Evolutionary conservation across 2,888 invertebrate genomes (phyloP), one percentile per base, ranked within the genome.

Genomic region (Nineta flava): DNA sequence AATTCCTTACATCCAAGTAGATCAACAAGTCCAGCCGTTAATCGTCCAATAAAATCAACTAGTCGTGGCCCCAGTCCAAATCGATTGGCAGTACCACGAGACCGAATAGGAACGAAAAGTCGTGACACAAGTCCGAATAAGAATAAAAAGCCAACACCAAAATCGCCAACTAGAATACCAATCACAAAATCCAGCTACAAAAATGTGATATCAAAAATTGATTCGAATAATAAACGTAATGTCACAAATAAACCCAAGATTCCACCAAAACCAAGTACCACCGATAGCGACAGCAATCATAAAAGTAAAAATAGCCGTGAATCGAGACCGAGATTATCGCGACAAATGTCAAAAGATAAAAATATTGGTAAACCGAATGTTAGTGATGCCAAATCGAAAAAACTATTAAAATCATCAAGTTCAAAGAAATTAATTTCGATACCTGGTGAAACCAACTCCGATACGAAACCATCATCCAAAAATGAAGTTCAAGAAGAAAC

Each of bases 171-270:
- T 7, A 60, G 60, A 53, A 59, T 60, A 15, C 62, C 65, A 13
- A 49, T 57, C 7, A 60, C 21, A 12, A 45, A 45, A 7, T 13
- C 55, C 46, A 55, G 51, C 42, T 67, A 65, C 52, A 62, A 59
- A 53, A 62, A 66, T 53, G 62, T 67, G 31, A 62, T 62, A 54
- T 60, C 67, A 34, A 68, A 66, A 62, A 63, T 67, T 43, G 65
- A 68, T 56, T 65, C 61, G 58, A 63, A 59, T 54, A 61, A 56
- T 56, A 26, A 26, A 26, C 61, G 59, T 16, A 48, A 44, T 16
- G n/a, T 21, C 10, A 19, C 9, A 15, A 13, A 21, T 42, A 65
- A 64, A 61, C 61, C 62, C 47, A 66, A 66, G 63, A 65, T 66
- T 64, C 66, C 65, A 63, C 62, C 61, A 50, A 65, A 64, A 59